These are phyloP conservation scores for Bolinopsis microptera DNA, from an alignment of 37 sponge, comb jelly and placozoan genomes.

Conservation along the genomic window DNA sequence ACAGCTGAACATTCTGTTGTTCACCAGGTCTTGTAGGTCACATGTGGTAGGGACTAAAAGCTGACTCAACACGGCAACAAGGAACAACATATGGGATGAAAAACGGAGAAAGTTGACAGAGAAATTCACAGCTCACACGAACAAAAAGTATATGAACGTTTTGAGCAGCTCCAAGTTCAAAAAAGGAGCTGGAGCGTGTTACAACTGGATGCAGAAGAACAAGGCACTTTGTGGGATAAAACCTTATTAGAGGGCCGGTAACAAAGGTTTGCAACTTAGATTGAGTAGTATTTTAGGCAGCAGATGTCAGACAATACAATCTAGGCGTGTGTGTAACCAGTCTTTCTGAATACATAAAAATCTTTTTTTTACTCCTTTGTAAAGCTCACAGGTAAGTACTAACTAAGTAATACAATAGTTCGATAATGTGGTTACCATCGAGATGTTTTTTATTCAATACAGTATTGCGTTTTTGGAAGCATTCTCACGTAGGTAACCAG, in stretches of 20 bases:
- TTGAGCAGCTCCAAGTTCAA: background rate
- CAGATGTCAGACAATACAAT: background rate
- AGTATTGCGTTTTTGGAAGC: too few relatives aligned
- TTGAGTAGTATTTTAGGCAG: background rate
- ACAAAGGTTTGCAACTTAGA: too few relatives aligned
- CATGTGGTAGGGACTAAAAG: background rate
- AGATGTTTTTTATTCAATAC: too few relatives aligned
- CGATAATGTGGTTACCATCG: too few relatives aligned
- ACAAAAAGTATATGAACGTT: too few relatives aligned
- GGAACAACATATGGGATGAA: background rate
- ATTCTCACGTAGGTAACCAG: too few relatives aligned
- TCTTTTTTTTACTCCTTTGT: too few relatives aligned
- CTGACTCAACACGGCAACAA: background rate
- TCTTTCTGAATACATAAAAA: too few relatives aligned
- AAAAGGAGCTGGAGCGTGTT: background rate
- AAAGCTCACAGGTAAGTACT: too few relatives aligned
- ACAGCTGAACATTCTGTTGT: background rate
- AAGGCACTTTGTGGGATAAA: background rate
- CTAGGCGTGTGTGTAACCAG: too few relatives aligned
- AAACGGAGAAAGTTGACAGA: background rate
- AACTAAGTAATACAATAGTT: too few relatives aligned
- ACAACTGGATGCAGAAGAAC: background rate
- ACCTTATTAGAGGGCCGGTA: background rate
- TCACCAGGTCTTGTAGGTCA: background rate
- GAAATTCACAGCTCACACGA: too few relatives aligned